phyloP scores from a whole-genome alignment of 30 jellyfish, hydroid and myxozoan genomes.

The Chrysaora quinquecirrha region DNA sequence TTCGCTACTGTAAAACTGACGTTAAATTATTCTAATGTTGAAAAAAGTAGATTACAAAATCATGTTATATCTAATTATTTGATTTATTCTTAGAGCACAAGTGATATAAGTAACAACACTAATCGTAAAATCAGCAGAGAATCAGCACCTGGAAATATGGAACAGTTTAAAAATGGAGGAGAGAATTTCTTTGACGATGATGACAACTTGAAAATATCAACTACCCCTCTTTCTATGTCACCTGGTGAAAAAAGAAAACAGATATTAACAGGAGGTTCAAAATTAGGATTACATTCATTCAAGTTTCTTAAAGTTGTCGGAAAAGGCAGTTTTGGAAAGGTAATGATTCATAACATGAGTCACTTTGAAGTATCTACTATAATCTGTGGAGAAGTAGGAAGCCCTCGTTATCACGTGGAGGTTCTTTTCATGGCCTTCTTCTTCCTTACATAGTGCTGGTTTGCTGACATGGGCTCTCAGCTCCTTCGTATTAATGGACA shows the following conservation, averaged over 20 bases:
- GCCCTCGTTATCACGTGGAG: too few species aligned
- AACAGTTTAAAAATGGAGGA: slow-evolving; percentile 44
- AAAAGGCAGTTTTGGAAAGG: slow-evolving; percentile 99
- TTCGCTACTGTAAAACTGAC: too few species aligned
- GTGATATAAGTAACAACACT: slow-evolving; percentile 17
- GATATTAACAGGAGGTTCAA: slow-evolving; percentile 41
- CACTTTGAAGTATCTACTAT: too few species aligned
- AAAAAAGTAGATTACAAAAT: too few species aligned
- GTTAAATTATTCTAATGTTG: too few species aligned
- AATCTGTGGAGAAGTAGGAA: too few species aligned
- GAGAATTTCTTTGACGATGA: neutral
- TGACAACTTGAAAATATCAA: slow-evolving; percentile 30
- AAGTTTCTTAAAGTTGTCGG: slow-evolving; percentile 90
- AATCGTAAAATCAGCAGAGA: slow-evolving; percentile 56
- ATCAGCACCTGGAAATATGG: slow-evolving; percentile 69
- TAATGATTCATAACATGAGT: too few species aligned
- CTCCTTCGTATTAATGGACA: too few species aligned
- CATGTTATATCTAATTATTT: too few species aligned
- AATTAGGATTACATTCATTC: slow-evolving; percentile 58
- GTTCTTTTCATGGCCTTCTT: too few species aligned
- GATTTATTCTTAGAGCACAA: neutral
- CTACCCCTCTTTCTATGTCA: slow-evolving; percentile 62
- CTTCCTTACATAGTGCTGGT: too few species aligned
- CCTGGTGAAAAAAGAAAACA: slow-evolving; percentile 80
- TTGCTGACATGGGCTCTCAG: too few species aligned